Evolutionary conservation across 2,113 vertebrate species (phyloP).

Genomic region (Lycocorax pyrrhopterus): DNA sequence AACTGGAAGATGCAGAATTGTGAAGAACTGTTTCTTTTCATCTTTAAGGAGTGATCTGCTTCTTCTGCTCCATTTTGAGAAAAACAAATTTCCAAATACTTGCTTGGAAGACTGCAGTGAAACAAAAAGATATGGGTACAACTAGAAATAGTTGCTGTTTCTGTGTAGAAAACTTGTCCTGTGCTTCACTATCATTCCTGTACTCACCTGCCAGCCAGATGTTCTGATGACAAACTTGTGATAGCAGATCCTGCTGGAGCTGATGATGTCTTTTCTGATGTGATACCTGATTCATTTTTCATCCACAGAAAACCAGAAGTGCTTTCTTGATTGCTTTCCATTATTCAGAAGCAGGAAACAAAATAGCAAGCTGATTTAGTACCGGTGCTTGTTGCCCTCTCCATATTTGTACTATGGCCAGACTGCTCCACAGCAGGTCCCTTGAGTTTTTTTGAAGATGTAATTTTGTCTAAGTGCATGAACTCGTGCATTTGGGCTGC

Average conservation of each 20-base stretch:
- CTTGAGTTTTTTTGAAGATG: rapidly evolving
- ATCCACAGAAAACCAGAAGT: not conserved
- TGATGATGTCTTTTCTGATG: not conserved
- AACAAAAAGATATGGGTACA: not conserved
- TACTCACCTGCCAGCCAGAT: not conserved
- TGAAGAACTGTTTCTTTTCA: not conserved
- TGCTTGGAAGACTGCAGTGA: not conserved
- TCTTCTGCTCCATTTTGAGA: not conserved
- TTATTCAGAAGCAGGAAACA: not conserved
- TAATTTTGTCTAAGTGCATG: not conserved
- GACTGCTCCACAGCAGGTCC: not conserved
- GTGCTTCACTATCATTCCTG: not conserved
- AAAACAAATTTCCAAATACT: not conserved
- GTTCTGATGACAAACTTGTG: not conserved
- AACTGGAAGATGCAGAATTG: not conserved
- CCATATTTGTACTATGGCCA: not conserved
- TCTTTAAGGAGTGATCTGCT: not conserved
- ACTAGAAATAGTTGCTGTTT: not conserved
- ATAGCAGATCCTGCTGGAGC: not conserved
- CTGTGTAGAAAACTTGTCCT: not conserved
- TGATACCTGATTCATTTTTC: not conserved
- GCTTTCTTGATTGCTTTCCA: not conserved
- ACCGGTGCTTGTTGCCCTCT: not conserved
- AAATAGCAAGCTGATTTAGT: not conserved
- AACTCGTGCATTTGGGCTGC: not conserved